Percentiles rank a stretch among this genome's conserved stretches.
phyloP scores from a whole-genome alignment of 2,113 vertebrate species.

The Gymnogyps californianus region DNA sequence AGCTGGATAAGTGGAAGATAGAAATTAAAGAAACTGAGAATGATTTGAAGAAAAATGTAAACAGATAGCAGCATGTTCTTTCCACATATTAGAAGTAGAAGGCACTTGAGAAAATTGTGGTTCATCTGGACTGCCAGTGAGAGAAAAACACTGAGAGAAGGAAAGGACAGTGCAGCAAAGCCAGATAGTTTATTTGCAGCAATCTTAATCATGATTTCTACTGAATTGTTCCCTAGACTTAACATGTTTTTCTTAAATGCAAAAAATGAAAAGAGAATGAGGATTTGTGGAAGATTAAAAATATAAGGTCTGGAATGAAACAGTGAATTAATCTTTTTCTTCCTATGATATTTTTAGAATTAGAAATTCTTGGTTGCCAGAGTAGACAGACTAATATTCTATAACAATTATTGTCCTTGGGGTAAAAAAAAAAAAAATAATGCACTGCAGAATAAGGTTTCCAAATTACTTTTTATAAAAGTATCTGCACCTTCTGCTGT shows the following conservation, averaged over 20 bases:
- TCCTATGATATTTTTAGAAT: background rate
- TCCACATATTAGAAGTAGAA: background rate
- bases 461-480: background rate
- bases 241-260: background rate
- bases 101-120: background rate
- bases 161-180: background rate
- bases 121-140: background rate
- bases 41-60: background rate
- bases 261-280: background rate
- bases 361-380: background rate
- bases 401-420: background rate
- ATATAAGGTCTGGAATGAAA: background rate
- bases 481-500: background rate
- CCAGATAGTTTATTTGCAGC: background rate
- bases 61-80: background rate
- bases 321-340: background rate
- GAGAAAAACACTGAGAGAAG: background rate
- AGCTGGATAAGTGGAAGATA: background rate
- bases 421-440: background rate
- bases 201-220: background rate
- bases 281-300: background rate
- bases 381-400: background rate
- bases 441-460: background rate
- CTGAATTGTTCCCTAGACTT: background rate
- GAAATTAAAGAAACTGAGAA: background rate